A percentile compares a stretch with the other conserved stretches of the same genome.
These are phyloP conservation scores for Dipodomys spectabilis DNA, from an alignment of 2,113 vertebrate species.

Conservation along the genomic window DNA sequence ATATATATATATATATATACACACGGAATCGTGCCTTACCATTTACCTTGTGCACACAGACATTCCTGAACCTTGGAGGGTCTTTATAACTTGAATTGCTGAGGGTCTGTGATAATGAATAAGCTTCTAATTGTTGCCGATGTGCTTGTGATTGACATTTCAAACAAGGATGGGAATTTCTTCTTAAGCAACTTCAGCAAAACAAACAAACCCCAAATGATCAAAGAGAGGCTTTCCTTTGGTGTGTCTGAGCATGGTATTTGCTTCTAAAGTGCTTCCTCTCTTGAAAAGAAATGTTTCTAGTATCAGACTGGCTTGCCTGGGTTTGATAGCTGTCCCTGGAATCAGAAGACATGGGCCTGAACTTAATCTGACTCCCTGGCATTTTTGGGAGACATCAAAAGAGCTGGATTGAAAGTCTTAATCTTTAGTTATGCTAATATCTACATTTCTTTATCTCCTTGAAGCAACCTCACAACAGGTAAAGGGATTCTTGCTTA, in stretches of 20 bases:
- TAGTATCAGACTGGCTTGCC: conserved; percentile 72
- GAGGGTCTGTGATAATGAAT: not conserved
- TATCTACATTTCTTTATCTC: conserved; percentile 78
- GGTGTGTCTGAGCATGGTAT: not conserved
- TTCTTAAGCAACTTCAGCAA: not conserved
- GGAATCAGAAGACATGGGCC: conserved; percentile 78
- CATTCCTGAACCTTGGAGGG: not conserved
- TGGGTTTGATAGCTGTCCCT: conserved; percentile 77
- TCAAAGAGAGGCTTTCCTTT: not conserved
- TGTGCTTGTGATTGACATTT: not conserved
- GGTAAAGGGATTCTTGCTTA: conserved; percentile 74
- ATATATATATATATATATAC: no score
- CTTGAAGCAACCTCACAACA: conserved; percentile 80
- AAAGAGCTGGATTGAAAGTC: conserved; percentile 74
- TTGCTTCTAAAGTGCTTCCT: not conserved
- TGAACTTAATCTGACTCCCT: conserved; percentile 81
- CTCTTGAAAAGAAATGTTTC: conserved; percentile 57
- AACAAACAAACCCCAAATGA: not conserved
- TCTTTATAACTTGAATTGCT: conserved; percentile 1
- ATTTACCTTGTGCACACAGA: no score
- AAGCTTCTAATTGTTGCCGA: not conserved
- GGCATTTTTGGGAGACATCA: conserved; percentile 80
- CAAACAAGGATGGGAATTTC: not conserved
- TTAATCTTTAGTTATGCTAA: conserved; percentile 86
- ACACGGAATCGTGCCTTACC: not conserved